Evolutionary conservation across 2,888 invertebrate genomes (phyloP), one percentile per base, ranked within the genome.

Genomic region (Stenodema calcarata): DNA sequence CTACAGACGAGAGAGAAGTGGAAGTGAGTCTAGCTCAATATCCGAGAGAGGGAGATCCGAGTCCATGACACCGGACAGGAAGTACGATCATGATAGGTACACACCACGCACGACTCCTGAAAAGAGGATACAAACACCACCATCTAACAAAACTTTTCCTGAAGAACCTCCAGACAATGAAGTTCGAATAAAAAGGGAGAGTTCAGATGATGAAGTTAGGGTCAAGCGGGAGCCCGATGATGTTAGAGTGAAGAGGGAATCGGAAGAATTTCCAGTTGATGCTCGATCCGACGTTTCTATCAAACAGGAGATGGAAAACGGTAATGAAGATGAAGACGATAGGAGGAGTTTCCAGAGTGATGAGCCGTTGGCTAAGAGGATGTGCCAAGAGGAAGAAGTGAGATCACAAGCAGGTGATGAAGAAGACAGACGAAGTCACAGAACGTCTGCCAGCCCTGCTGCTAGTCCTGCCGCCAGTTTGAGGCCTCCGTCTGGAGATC

Each of bases 11-110:
- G 96, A 97, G 90, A 93, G 97, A 88, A 96, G 96, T 90, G 96
- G 96, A 28, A 96, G 96, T 90, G 96, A 97, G 90, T 96, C 96
- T 0, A 97, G 97, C 91, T 96, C 96, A 0, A 95, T 96, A 92
- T 96, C 96, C 0, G 96, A 96, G 89, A 92, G 95, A 73, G 96
- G 96, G 1, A 95, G 96, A 88, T 94, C 96, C 27, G 96, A 96
- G 89, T 94, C 96, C 0, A 92, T 96, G 89, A 96, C 96, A 27
- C 96, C 97, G 0, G 96, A 96, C 90, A 93, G 96, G 85, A 95
- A 95, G 90, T 92, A 94, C 91, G 95, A 95, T 89, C 89, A 90
- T 16, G 89, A 90, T n/a, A 89, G 92, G 47, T 92, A 93, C 87
- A 92, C 94, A 16, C 94, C 94, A 4, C 92, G 95, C 89, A 93